Evolutionary conservation across 2,797 vertebrate genomes (phyloP), one percentile per base, ranked within the genome.

Genomic region (Protonibea diacanthus): DNA sequence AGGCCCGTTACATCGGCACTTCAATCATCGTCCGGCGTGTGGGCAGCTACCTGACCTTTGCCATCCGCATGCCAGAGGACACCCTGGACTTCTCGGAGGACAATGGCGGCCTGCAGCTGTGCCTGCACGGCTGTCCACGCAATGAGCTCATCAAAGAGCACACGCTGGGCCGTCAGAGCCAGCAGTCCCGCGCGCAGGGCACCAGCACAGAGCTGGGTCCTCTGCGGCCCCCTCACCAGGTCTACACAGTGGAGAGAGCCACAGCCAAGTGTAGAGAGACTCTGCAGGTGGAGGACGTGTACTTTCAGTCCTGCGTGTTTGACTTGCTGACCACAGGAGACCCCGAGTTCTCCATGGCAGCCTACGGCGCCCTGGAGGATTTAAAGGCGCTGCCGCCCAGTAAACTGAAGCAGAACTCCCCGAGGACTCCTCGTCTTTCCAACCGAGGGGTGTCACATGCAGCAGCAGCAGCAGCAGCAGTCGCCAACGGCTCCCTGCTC

Each of bases 291-390:
- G 95, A 96, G 88, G 96, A 97, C 6, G 93, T 96, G 63, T 96
- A 96, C 92, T 96, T 97, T 77, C 96, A 96, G 87, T 96, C 96
- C 23, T 96, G 96, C 1, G 96, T 97, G 74, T 97, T 97, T 79
- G 96, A 96, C 86, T 92, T 96, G 65, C 94, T 96, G 74, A 96
- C 96, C 40, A 96, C 95, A 0, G 96, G 96, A 51, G 95, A 97
- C 57, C 93, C 95, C 0, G 95, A 96, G 74, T 96, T 97, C 93
- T 96, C 95, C 23, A 92, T 96, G 95, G 96, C 96, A 0, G 96
- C 96, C 0, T 95, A 92, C 1, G 94, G 95, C 0, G 96, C 96
- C 12, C 85, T 96, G 86, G 95, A 96, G 93, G 96, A 96, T 81
- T 91, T 97, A 62, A 96, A 96, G 86, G 95, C 95, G 0, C 91